phyloP scores from a whole-genome alignment of 2,888 invertebrate genomes.

The Lomographa bimaculata region DNA sequence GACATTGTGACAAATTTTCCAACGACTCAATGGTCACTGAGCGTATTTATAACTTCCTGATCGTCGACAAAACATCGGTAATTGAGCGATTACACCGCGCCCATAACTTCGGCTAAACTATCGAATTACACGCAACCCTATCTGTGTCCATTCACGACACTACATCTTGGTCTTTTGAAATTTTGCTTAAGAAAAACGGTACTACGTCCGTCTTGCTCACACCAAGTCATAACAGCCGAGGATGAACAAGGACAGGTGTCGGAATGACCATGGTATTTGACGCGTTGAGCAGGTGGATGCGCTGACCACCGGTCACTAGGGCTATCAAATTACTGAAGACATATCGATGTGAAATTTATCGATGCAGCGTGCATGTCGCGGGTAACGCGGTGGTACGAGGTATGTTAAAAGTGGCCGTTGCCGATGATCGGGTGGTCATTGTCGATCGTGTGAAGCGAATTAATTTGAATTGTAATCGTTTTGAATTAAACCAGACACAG shows the following conservation, averaged over 20 bases:
- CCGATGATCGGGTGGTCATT: slow-evolving; percentile 55
- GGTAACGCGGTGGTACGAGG: slow-evolving; percentile 64
- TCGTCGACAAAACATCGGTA: slow-evolving; percentile 64
- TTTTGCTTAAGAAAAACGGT: slow-evolving; percentile 45
- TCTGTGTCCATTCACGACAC: slow-evolving; percentile 48
- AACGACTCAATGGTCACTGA: slow-evolving; percentile 32
- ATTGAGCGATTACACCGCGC: slow-evolving; percentile 73
- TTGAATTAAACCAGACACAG: slow-evolving; percentile 50
- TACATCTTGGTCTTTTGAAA: slow-evolving; percentile 41
- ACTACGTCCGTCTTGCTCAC: slow-evolving; percentile 38
- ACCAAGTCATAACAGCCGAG: slow-evolving; percentile 5
- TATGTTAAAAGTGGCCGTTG: slow-evolving; percentile 56
- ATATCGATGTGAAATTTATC: slow-evolving; percentile 67
- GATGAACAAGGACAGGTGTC: slow-evolving; percentile 37
- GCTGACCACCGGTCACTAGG: slow-evolving; percentile 73
- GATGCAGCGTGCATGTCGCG: slow-evolving; percentile 51
- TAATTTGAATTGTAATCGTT: slow-evolving; percentile 71
- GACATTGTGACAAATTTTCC: slow-evolving; percentile 21
- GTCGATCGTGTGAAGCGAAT: slow-evolving; percentile 68
- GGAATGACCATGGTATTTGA: slow-evolving; percentile 39
- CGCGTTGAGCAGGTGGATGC: slow-evolving; percentile 60
- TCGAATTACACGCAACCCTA: slow-evolving; percentile 70
- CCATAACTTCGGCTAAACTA: slow-evolving; percentile 68
- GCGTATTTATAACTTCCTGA: slow-evolving; percentile 75
- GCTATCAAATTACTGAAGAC: slow-evolving; percentile 67